These are phyloP conservation scores for Palythoa heliodiscus DNA, from an alignment of 92 coral and sea anemone species.

Conservation along the genomic window DNA sequence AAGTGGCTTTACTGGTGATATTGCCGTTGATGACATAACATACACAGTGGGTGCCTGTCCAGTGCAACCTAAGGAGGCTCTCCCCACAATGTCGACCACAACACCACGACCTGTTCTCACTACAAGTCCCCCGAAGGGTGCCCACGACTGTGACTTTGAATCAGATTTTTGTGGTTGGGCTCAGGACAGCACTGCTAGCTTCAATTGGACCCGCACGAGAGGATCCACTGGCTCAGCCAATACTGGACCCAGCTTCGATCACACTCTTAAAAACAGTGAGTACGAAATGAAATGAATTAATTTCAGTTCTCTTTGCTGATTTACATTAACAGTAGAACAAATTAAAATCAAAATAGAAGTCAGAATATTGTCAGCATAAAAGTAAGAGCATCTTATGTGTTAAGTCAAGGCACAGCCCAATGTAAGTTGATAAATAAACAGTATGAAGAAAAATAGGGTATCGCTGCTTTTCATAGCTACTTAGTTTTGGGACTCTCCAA, in stretches of 20 bases:
- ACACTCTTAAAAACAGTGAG: conserved; percentile 62
- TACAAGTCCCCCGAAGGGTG: conserved; percentile 65
- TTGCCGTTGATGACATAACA: conserved; percentile 88
- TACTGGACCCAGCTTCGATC: conserved; percentile 90
- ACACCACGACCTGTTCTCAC: conserved; percentile 58
- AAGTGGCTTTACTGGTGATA: conserved; percentile 74
- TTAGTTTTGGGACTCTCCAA: no score
- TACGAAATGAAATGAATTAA: neutral
- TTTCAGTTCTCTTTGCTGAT: neutral
- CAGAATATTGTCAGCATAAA: no score
- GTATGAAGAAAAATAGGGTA: no score
- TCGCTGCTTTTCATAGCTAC: no score
- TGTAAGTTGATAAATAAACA: no score
- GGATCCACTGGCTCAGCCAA: conserved; percentile 57
- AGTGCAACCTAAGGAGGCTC: conserved; percentile 73
- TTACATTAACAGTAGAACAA: no score
- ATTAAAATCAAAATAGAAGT: no score
- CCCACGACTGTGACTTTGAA: conserved; percentile 83
- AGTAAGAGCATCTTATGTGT: no score
- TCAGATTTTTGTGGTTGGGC: conserved; percentile 79
- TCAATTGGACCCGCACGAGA: conserved; percentile 82
- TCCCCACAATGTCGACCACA: conserved; percentile 71
- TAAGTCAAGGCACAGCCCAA: no score
- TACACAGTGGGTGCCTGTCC: conserved; percentile 86
- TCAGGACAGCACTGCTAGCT: conserved; percentile 72